Conservation (phyloP, 1,140 invertebrate species). For the Meteorus sp. region DNA sequence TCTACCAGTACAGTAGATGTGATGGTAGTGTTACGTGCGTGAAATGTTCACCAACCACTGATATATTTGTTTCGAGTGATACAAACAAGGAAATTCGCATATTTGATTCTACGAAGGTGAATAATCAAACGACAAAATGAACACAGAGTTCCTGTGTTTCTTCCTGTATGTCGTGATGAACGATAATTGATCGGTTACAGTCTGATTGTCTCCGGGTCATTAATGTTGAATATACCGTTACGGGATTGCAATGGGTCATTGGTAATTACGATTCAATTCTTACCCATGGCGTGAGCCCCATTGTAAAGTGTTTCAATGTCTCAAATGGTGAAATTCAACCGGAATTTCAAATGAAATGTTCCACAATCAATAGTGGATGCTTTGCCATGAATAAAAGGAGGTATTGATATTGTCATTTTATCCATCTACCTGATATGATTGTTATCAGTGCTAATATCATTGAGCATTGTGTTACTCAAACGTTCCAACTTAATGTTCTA, state of each 20-base stretch:
- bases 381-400: conserved; percentile 51
- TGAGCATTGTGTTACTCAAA: no score
- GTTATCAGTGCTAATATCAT: no score
- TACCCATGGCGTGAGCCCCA: conserved; percentile 45
- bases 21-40: conserved; percentile 50
- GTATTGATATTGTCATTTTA: no score
- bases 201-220: conserved; percentile 39
- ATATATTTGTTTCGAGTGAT: conserved; percentile 47
- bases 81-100: conserved; percentile 54
- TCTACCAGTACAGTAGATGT: conserved; percentile 52
- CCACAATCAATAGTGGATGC: conserved; percentile 44
- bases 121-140: neutral
- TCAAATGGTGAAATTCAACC: conserved; percentile 35
- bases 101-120: conserved; percentile 51
- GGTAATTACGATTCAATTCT: conserved; percentile 46
- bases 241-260: conserved; percentile 49
- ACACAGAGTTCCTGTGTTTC: neutral
- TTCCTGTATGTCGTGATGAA: no score
- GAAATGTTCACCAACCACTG: conserved; percentile 45
- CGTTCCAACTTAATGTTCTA: no score
- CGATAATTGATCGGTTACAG: conserved; percentile 33
- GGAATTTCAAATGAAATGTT: conserved; percentile 42
- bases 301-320: conserved; percentile 47
- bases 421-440: no score
- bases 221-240: conserved; percentile 43